Base-by-base conservation (phyloP, 2,113 vertebrate genomes). In the Sinocyclocheilus grahami region DNA sequence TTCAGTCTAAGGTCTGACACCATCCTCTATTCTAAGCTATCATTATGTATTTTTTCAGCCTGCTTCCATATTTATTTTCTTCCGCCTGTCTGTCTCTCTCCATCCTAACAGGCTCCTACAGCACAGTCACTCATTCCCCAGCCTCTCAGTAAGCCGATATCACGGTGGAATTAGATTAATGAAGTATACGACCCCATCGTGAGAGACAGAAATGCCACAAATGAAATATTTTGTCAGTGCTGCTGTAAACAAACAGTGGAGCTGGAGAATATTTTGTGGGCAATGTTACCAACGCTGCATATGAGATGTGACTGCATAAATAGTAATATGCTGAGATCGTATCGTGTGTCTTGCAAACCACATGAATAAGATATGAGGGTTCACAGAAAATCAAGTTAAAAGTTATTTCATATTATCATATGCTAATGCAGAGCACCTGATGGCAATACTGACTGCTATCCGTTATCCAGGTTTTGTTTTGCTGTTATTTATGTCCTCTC, bases 301-400 rank as follows among this genome's bases (percentile, higher is more conserved):
- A 27, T 67, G 79, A 67, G 24, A 82, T 82, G 42, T 67, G 60
- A 82, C 39, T 48, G 60, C 79, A 82, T 65, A 81, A 81, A 46
- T 5, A 46, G 60, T 11, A 82, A 48, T 82, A 82, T 46, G 37
- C 60, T 22, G 37, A 46, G 79, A 48, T 27, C 67, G 78, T 48
- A 65, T 81, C n/a, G 7, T 27, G 62, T 81, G 79, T 67, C 60
- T 65, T 67, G 48, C 78, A 48, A 65, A 48, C 37, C n/a, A 80
- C 39, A 82, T 82, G 39, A 82, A 82, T 82, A 82, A 82, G 79
- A 82, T 46, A 82, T 82, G 79, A 82, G 39, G 33, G 60, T 48
- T 80, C 60, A 7, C n/a, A 48, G 37, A 46, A 81, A 82, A 63
- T 63, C 60, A 67, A 18, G 60, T 82, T 82, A 65, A 37, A 48